Evolutionary conservation across 1,140 invertebrate species (phyloP).

Genomic region (Drosophila yakuba): DNA sequence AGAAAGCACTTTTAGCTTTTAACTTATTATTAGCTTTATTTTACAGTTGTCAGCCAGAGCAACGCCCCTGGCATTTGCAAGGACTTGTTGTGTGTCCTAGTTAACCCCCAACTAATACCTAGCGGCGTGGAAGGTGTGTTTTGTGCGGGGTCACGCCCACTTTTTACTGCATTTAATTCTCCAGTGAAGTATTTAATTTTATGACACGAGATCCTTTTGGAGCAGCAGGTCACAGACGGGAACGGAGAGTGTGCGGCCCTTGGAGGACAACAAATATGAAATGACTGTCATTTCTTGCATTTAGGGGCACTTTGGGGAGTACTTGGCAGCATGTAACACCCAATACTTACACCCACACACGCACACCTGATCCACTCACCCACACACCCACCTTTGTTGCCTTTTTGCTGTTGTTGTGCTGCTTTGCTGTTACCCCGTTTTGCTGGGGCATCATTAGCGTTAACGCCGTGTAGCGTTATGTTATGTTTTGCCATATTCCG

Average conservation of each 20-base stretch:
- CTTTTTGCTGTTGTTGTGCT: constrained; percentile 12
- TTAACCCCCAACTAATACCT: constrained; percentile 24
- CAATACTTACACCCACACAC: constrained; percentile 67
- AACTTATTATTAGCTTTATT: constrained; percentile 81
- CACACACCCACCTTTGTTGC: constrained; percentile 52
- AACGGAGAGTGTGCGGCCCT: constrained; percentile 48
- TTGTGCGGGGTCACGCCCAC: constrained; percentile 62
- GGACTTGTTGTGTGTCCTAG: constrained; percentile 48
- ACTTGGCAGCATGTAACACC: constrained; percentile 81
- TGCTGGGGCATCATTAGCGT: constrained; percentile 75
- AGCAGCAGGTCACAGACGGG: constrained; percentile 6
- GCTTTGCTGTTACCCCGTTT: constrained; percentile 2
- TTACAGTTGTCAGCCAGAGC: constrained; percentile 63
- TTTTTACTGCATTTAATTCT: constrained; percentile 83
- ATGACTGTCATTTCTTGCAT: constrained; percentile 83
- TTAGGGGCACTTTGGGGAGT: constrained; percentile 82
- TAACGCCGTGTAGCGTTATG: constrained; percentile 79
- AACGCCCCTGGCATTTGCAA: constrained; percentile 61
- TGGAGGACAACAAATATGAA: constrained; percentile 82
- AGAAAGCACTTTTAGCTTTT: constrained; percentile 81
- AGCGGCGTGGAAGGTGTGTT: constrained; percentile 58
- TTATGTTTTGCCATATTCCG: constrained; percentile 60
- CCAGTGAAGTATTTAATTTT: constrained; percentile 83
- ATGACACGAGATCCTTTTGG: constrained; percentile 66
- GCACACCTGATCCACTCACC: constrained; percentile 59